These are phyloP conservation scores for Elanus axillaris DNA, from an alignment of 2,113 vertebrate species.

Conservation along the genomic window DNA sequence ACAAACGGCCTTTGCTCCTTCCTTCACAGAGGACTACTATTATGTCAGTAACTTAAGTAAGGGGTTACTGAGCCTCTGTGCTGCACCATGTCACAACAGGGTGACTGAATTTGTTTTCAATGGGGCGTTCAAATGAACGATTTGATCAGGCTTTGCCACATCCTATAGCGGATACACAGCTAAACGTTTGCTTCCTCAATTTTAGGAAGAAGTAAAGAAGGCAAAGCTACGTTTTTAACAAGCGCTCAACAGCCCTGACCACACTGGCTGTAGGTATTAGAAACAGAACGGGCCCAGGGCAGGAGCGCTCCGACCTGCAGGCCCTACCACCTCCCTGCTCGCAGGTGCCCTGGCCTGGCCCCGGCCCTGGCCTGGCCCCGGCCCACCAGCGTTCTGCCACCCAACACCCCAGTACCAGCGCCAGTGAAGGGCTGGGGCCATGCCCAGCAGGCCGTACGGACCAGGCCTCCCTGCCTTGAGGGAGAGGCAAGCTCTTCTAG, in stretches of 20 bases:
- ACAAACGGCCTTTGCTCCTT: background rate
- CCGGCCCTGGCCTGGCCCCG: background rate
- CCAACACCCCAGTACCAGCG: no score
- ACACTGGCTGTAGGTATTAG: background rate
- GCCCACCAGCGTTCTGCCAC: accelerated
- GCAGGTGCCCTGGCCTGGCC: background rate
- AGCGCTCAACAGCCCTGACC: background rate
- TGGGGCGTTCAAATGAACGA: background rate
- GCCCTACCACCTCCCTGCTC: background rate
- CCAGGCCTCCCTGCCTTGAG: background rate
- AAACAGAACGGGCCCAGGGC: background rate
- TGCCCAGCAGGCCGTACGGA: accelerated
- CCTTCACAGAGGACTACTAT: background rate
- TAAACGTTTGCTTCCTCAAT: accelerated
- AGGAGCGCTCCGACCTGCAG: accelerated
- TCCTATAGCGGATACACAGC: accelerated
- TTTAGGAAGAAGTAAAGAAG: background rate
- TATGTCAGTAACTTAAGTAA: background rate
- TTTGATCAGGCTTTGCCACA: background rate
- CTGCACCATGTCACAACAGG: background rate
- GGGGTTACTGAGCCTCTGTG: background rate
- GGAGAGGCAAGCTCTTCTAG: background rate
- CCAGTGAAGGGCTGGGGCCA: no score
- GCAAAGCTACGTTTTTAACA: background rate
- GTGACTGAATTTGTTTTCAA: background rate